These are phyloP conservation scores for Microhierax caerulescens DNA, from an alignment of 2,797 vertebrate species.

Conservation along the genomic window DNA sequence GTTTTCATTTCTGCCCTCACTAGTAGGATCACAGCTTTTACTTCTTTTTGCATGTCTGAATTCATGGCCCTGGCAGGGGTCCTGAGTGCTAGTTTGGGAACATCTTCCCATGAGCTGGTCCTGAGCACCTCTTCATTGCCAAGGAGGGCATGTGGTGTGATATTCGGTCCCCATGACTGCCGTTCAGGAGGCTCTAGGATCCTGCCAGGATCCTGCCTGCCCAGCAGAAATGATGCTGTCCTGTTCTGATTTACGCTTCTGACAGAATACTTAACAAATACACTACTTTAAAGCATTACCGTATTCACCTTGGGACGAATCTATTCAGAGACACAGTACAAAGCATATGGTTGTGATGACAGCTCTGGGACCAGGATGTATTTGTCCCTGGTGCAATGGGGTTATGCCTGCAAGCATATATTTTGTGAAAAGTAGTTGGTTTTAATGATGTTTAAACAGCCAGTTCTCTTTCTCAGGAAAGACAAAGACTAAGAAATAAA, in stretches of 20 bases:
- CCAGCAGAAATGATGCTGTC: background rate
- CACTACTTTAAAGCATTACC: conserved; percentile 70
- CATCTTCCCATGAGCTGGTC: background rate
- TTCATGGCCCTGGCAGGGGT: background rate
- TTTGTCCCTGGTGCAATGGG: conserved; percentile 37
- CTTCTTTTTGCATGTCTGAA: background rate
- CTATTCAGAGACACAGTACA: conserved; percentile 40
- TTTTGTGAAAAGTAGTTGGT: conserved; percentile 12
- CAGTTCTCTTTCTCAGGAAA: background rate
- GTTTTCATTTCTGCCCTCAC: background rate
- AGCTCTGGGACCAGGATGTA: conserved; percentile 55
- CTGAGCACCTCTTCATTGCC: background rate
- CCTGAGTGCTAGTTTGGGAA: accelerated
- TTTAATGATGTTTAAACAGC: conserved; percentile 23
- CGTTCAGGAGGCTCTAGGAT: background rate
- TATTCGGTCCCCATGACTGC: background rate
- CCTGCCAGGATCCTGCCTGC: background rate
- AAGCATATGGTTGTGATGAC: conserved; percentile 62
- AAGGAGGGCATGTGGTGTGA: background rate
- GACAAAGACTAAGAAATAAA: background rate
- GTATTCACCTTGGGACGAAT: conserved; percentile 34
- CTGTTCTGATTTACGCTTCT: conserved; percentile 60
- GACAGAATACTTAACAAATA: conserved; percentile 67
- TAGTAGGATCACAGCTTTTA: background rate
- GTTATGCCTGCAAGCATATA: background rate